phyloP scores from a whole-genome alignment of 53 echinoderm and acorn worm species.

The Echinometra lucunter region DNA sequence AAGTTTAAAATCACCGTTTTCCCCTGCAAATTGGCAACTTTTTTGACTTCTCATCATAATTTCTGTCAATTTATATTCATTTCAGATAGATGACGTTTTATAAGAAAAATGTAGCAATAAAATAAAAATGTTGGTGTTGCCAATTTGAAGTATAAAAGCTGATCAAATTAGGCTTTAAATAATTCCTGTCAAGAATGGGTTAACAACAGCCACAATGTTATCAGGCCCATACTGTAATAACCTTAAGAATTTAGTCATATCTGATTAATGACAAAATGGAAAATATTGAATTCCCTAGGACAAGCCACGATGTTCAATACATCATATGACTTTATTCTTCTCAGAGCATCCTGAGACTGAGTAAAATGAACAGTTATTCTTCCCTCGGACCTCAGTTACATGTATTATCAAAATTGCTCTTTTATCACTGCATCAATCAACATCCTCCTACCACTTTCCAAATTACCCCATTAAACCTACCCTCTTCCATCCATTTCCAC shows the following conservation, averaged over 20 bases:
- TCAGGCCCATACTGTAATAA: not conserved
- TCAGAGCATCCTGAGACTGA: too few species aligned
- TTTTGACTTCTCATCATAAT: too few species aligned
- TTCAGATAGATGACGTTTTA: too few species aligned
- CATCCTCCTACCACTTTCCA: not conserved
- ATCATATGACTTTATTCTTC: not conserved
- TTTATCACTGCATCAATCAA: not conserved
- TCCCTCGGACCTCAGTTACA: not conserved
- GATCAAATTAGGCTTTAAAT: too few species aligned
- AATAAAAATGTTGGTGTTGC: too few species aligned
- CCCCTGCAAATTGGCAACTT: too few species aligned
- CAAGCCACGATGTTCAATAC: not conserved
- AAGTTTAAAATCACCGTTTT: too few species aligned
- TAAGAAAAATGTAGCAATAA: too few species aligned
- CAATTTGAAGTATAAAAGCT: too few species aligned
- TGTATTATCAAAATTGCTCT: not conserved
- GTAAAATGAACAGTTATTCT: not conserved
- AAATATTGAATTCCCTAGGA: not conserved
- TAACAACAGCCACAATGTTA: too few species aligned
- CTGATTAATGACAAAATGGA: not conserved
- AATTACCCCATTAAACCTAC: not conserved
- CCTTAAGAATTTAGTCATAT: not conserved
- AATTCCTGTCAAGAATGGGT: too few species aligned
- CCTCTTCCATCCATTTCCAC: not conserved
- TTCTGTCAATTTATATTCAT: too few species aligned